These are phyloP conservation scores for Triplophysa tibetana DNA, from an alignment of 2,113 vertebrate genomes.

Conservation along the genomic window DNA sequence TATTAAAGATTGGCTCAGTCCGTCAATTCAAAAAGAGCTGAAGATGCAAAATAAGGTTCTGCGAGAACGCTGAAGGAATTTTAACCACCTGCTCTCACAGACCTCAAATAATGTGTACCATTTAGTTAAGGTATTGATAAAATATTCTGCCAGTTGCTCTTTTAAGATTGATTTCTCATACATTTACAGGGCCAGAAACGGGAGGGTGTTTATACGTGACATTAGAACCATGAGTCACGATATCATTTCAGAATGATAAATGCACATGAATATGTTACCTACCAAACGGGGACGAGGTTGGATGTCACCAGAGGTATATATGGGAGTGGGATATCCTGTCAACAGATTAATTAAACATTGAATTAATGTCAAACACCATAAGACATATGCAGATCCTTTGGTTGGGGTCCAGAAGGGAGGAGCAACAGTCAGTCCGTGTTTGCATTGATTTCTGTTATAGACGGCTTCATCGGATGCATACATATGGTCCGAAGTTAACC, in stretches of 20 bases:
- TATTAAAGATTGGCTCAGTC: slow-evolving; percentile 37
- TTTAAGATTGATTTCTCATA: slow-evolving; percentile 13
- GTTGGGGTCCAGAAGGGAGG: slow-evolving; percentile 1
- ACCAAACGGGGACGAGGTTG: not conserved
- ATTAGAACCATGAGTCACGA: not conserved
- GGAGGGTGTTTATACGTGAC: not conserved
- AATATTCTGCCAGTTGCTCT: slow-evolving; percentile 27
- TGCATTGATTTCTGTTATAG: not conserved
- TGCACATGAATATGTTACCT: not conserved
- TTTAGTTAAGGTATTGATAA: slow-evolving; percentile 33
- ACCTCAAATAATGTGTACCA: slow-evolving; percentile 20
- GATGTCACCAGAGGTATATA: slow-evolving; percentile 34
- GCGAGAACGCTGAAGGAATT: slow-evolving; percentile 30
- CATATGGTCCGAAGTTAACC: no score
- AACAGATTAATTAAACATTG: slow-evolving; percentile 69
- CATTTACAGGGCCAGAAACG: not conserved
- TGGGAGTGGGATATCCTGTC: slow-evolving; percentile 51
- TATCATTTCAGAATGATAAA: not conserved
- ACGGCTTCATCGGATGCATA: no score
- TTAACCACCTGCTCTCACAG: slow-evolving; percentile 12
- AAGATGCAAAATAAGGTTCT: slow-evolving; percentile 28
- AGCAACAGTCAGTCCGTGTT: not conserved
- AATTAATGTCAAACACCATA: slow-evolving; percentile 71
- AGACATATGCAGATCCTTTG: slow-evolving; percentile 46
- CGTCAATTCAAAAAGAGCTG: slow-evolving; percentile 40